Evolutionary conservation across 2,113 vertebrate genomes (phyloP).

Genomic region (Cyprinodon brontotheroides): DNA sequence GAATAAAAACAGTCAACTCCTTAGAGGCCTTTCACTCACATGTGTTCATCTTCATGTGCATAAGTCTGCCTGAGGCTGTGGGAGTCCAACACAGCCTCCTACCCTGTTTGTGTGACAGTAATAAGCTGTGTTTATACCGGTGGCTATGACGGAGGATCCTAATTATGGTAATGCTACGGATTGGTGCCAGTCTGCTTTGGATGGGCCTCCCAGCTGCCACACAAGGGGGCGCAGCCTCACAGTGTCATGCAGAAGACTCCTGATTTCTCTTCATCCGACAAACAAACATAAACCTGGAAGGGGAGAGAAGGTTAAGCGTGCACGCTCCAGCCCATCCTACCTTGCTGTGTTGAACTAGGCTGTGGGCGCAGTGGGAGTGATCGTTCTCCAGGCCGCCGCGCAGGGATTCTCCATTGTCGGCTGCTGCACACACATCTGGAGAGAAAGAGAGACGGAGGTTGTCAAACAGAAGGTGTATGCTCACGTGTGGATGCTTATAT

Average conservation of each 20-base stretch:
- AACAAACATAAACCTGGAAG: conserved; percentile 16
- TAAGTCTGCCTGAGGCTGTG: conserved; percentile 14
- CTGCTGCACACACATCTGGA: conserved; percentile 74
- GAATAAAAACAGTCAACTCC: background rate
- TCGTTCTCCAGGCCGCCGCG: conserved; percentile 55
- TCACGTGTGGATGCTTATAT: no score
- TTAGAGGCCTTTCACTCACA: background rate
- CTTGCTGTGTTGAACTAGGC: conserved; percentile 77
- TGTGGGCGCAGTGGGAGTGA: conserved; percentile 59
- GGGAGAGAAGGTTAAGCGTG: background rate
- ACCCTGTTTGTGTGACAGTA: conserved; percentile 59
- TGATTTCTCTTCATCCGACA: background rate
- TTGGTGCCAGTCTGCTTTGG: conserved; percentile 61
- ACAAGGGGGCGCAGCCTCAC: conserved; percentile 22
- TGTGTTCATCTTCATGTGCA: conserved; percentile 7
- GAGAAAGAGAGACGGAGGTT: conserved; percentile 6
- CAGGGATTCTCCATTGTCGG: conserved; percentile 40
- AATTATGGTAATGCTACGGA: conserved; percentile 68
- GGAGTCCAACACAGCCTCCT: conserved; percentile 33
- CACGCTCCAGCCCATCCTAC: conserved; percentile 53
- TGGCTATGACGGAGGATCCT: conserved; percentile 64
- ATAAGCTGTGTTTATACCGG: conserved; percentile 72
- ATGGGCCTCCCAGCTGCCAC: conserved; percentile 49
- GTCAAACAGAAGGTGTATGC: background rate
- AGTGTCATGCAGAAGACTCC: background rate